Conservation (phyloP, 53 echinoderm and acorn worm species). For the Holothuria leucospilota region DNA sequence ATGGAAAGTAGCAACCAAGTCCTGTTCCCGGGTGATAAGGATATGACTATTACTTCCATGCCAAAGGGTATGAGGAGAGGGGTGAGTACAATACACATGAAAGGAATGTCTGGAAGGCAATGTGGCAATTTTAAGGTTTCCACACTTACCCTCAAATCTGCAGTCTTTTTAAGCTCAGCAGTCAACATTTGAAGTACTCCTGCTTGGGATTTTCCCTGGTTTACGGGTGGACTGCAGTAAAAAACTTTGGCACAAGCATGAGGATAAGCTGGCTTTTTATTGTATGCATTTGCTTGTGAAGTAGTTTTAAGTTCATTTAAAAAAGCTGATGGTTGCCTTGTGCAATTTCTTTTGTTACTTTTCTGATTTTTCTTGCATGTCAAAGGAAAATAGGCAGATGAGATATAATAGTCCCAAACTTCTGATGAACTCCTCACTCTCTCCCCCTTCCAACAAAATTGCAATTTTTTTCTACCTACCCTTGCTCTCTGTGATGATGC, state of each 20-base stretch:
- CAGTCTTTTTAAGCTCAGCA: constrained; percentile 4
- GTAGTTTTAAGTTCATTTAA: no score
- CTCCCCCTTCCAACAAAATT: background rate
- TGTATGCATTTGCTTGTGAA: no score
- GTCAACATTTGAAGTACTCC: background rate
- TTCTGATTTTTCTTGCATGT: no score
- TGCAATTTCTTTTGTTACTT: no score
- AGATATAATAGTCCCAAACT: background rate
- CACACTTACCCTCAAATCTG: constrained; percentile 30
- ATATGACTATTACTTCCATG: no score
- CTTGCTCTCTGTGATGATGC: background rate
- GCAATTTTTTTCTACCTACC: background rate
- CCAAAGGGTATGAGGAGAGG: no score
- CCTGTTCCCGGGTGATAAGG: no score
- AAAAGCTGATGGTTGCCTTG: no score
- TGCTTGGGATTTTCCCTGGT: background rate
- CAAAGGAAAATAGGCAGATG: background rate
- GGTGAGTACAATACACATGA: no score
- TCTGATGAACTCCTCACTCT: background rate
- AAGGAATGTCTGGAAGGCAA: no score
- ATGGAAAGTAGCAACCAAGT: no score
- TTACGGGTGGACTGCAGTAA: constrained; percentile 26
- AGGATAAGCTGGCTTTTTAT: no score
- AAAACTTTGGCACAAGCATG: background rate
- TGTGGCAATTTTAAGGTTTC: background rate